Evolutionary conservation across 1,140 invertebrate genomes (phyloP), one percentile per base, ranked within the genome.

Genomic region (Trichoplusia ni): DNA sequence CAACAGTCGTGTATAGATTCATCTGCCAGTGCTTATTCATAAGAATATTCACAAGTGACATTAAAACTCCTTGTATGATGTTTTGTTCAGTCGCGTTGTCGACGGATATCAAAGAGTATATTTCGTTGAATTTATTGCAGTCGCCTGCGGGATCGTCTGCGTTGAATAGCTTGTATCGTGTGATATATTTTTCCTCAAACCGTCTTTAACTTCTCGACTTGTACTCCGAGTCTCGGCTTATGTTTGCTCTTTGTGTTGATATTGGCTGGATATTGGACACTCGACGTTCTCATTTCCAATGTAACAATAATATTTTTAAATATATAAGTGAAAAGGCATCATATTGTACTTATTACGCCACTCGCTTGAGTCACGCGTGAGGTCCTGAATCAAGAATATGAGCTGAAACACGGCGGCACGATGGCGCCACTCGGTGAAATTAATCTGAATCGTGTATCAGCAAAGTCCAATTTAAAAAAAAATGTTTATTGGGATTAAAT

Each of bases 1-100:
- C 80, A 85, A 77, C 77, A 80, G 84, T 87, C 86, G 87, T 85
- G 86, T 71, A 71, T 75, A 88, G 87, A 90, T 90, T 80, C 82
- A 90, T 90, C 86, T 86, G 72, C 71, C 67, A 69, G 47, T 58
- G 63, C 73, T 77, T 82, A 81, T 83, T 84, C 81, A 84, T 84
- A 82, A 75, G 71, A 78, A 74, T 80, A 84, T 84, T 80, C 77
- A 71, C 77, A 78, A 76, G 78, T 77, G 82, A 83, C 77, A 85
- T 90, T 88, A 88, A 86, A 87, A 83, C 71, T 82, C 65, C 65
- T 73, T 77, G 76, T 79, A 77, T 79, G 79, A 84, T 80, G 77
- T 75, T 81, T 84, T 83, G 75, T 82, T 65, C 75, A 73, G 60
- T 62, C 71, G 75, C 69, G 80, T 78, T 86, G 82, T 82, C 77